Conservation (phyloP, 2,797 vertebrate genomes). For the Myoxocephalus aenaeus region DNA sequence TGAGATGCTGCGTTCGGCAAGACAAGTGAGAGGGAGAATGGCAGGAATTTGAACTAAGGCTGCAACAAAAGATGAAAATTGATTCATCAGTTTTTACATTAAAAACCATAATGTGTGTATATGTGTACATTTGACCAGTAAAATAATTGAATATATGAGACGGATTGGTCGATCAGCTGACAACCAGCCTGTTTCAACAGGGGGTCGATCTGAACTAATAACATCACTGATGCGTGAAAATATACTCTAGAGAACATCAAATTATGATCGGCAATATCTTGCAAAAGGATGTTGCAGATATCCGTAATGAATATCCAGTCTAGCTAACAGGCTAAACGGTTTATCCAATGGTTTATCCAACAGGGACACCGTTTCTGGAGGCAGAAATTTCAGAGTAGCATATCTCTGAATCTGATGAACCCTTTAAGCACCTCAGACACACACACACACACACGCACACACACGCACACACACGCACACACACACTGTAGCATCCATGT, state of each 20-base stretch:
- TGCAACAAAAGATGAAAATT: background rate
- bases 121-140: background rate
- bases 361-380: background rate
- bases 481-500: background rate
- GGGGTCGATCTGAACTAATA: background rate
- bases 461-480: constrained; percentile 13
- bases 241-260: no score
- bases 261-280: background rate
- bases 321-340: background rate
- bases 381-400: background rate
- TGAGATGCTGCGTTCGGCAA: background rate
- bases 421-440: background rate
- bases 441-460: constrained; percentile 5
- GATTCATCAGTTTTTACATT: background rate
- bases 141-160: background rate
- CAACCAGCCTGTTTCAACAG: no score
- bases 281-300: background rate
- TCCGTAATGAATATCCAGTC: background rate
- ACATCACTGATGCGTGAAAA: background rate
- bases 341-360: background rate
- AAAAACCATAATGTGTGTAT: background rate
- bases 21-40: background rate
- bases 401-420: background rate
- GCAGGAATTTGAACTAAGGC: background rate
- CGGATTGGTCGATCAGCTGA: background rate